These are phyloP conservation scores for Amyelois transitella DNA, from an alignment of 1,140 invertebrate species.

Conservation along the genomic window DNA sequence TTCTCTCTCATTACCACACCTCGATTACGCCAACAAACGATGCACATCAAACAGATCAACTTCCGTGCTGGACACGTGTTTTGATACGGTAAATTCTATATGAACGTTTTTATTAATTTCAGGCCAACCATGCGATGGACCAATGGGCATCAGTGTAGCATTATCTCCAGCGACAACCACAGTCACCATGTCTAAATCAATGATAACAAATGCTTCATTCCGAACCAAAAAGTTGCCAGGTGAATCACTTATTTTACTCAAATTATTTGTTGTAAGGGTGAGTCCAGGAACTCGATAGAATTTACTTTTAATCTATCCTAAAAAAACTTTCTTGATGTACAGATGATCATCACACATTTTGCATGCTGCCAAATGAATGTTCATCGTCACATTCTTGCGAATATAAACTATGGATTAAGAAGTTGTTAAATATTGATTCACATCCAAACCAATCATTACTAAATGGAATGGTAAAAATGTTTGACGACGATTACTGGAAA, in stretches of 20 bases:
- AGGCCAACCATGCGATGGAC: conserved; percentile 84
- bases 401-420: conserved; percentile 13
- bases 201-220: conserved; percentile 98
- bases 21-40: no score
- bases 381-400: conserved; percentile 19
- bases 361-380: conserved; percentile 38
- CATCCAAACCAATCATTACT: conserved; percentile 2
- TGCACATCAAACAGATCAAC: no score
- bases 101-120: conserved; percentile 20
- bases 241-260: conserved; percentile 36
- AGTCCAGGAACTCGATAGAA: no score
- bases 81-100: neutral
- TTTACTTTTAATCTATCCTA: no score
- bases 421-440: conserved; percentile 2
- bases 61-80: no score
- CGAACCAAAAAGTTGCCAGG: conserved; percentile 95
- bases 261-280: neutral
- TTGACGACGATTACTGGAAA: conserved; percentile 16
- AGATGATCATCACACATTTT: conserved; percentile 28
- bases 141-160: conserved; percentile 86
- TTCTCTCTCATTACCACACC: no score
- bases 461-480: conserved; percentile 13
- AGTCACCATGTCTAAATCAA: conserved; percentile 90
- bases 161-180: conserved; percentile 86
- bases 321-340: conserved; percentile 19